Percentiles rank a stretch among this genome's conserved stretches.
Evolutionary conservation across 2,797 vertebrate species (phyloP).

Genomic region (Rhabdomys pumilio): DNA sequence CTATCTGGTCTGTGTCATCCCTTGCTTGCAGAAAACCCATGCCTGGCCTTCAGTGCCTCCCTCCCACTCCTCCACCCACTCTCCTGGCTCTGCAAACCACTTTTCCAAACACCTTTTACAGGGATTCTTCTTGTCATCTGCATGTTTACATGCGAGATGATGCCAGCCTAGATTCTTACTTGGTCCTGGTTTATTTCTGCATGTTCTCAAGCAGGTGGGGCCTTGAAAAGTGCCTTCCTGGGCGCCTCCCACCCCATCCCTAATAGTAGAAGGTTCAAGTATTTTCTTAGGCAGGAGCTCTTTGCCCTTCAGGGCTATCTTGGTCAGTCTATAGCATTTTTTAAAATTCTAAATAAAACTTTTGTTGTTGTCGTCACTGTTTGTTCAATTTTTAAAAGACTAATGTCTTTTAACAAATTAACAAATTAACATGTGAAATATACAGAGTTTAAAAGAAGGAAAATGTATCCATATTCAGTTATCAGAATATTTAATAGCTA

Average conservation of each 20-base stretch:
- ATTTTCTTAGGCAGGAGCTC: neutral
- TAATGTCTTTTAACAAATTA: slow-evolving; percentile 6
- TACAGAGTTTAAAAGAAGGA: slow-evolving; percentile 24
- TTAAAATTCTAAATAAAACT: neutral
- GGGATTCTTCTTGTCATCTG: neutral
- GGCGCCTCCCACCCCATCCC: neutral
- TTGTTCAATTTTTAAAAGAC: neutral
- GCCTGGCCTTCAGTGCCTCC: neutral
- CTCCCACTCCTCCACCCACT: neutral
- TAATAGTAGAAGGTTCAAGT: neutral
- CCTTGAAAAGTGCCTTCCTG: neutral
- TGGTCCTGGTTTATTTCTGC: neutral
- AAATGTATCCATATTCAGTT: neutral
- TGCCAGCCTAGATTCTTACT: neutral
- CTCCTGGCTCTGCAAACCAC: neutral
- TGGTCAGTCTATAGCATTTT: neutral
- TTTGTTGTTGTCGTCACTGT: neutral
- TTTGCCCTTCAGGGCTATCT: neutral
- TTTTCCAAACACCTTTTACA: neutral
- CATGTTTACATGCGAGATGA: neutral
- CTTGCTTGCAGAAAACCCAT: neutral
- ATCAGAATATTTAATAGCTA: slow-evolving; percentile 31
- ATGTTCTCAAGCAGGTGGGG: neutral
- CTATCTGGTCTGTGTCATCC: neutral
- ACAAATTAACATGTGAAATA: slow-evolving; percentile 1